Percentiles rank a stretch among this genome's conserved stretches.
phyloP scores from a whole-genome alignment of 1,140 invertebrate species.

The Drosophila saltans region DNA sequence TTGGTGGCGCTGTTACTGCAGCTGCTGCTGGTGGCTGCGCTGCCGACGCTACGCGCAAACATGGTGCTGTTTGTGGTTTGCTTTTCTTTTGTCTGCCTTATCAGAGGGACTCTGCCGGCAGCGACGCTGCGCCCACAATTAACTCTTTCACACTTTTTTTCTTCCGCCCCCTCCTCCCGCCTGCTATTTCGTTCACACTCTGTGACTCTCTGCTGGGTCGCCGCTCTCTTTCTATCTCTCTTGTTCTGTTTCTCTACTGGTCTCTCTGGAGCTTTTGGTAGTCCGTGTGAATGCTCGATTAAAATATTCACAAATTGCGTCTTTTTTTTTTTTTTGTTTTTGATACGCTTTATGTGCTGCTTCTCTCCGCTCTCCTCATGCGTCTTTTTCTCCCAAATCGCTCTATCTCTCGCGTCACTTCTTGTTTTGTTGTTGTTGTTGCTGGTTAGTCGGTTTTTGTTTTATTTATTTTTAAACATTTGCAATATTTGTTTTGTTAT shows the following conservation, averaged over 20 bases:
- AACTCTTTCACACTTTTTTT: slow-evolving; percentile 44
- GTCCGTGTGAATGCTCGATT: slow-evolving; percentile 72
- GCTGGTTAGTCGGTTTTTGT: slow-evolving; percentile 3
- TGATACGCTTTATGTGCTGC: not conserved
- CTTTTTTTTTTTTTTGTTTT: slow-evolving; percentile 39
- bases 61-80: slow-evolving; percentile 25
- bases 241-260: not conserved
- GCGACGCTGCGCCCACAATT: slow-evolving; percentile 36
- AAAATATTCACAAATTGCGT: slow-evolving; percentile 78
- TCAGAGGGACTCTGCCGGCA: slow-evolving; percentile 18
- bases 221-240: slow-evolving; percentile 17
- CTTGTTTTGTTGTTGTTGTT: slow-evolving; percentile 12
- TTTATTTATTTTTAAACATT: slow-evolving; percentile 27
- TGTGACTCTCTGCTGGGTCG: not conserved
- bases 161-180: not conserved
- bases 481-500: slow-evolving; percentile 8
- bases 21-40: slow-evolving; percentile 24
- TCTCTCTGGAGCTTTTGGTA: slow-evolving; percentile 16
- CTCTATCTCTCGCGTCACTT: slow-evolving; percentile 11
- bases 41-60: slow-evolving; percentile 53
- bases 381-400: not conserved
- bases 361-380: slow-evolving; percentile 12
- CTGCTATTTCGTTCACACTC: not conserved
- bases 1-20: not conserved
- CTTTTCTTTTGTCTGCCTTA: slow-evolving; percentile 33